Conservation (phyloP, 1,140 invertebrate species). For the Plectrocnemia conspersa region DNA sequence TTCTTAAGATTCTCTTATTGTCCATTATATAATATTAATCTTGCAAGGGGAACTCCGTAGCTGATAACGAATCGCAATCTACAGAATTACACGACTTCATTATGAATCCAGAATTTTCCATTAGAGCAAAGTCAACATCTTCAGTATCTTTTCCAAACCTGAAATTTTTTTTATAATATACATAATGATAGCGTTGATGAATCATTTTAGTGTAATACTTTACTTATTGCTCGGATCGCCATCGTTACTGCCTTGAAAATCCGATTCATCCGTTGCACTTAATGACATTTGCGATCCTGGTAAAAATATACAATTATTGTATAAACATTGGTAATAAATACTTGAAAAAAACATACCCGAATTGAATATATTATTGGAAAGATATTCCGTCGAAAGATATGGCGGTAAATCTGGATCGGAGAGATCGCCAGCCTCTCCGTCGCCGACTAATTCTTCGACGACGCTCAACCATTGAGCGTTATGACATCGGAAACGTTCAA, state of each 20-base stretch:
- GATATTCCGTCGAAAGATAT: slow-evolving; percentile 66
- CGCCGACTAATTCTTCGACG: slow-evolving; percentile 64
- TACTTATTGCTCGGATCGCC: too few species aligned
- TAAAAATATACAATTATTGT: slow-evolving; percentile 24
- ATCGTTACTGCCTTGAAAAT: slow-evolving; percentile 45
- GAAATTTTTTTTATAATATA: background rate
- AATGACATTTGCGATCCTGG: slow-evolving; percentile 49
- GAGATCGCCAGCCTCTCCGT: slow-evolving; percentile 52
- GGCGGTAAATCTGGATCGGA: slow-evolving; percentile 58
- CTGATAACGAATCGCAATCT: slow-evolving; percentile 31
- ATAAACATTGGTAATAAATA: too few species aligned
- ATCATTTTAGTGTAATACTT: too few species aligned
- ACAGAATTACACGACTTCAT: slow-evolving; percentile 30
- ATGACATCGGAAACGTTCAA: slow-evolving; percentile 93
- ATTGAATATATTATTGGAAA: slow-evolving; percentile 63
- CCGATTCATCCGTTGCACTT: slow-evolving; percentile 45
- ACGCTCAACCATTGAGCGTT: slow-evolving; percentile 98
- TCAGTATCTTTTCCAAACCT: slow-evolving; percentile 29
- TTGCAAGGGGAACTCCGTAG: slow-evolving; percentile 31
- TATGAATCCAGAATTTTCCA: slow-evolving; percentile 32
- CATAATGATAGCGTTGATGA: background rate
- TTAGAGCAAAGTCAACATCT: slow-evolving; percentile 31
- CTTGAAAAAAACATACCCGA: too few species aligned
- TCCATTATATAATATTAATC: too few species aligned
- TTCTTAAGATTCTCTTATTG: too few species aligned